Base-by-base conservation (phyloP, 2,113 vertebrate genomes). In the Lophotis ruficrista region DNA sequence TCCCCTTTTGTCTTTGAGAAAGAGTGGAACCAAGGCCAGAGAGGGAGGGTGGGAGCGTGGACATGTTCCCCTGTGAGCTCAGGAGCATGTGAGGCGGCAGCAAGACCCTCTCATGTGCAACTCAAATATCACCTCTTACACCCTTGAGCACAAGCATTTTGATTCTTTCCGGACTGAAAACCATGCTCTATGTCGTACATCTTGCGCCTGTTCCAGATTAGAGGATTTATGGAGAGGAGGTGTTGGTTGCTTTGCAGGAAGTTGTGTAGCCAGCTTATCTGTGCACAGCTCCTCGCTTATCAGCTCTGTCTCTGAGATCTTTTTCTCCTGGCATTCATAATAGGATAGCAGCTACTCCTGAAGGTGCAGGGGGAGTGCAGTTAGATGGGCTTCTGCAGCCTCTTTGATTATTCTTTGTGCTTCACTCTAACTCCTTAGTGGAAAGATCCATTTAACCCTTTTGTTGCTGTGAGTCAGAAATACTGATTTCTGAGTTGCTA, bases 231-330 rank as follows among this genome's bases (percentile, higher is more conserved):
- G 66, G 77, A 69, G 91, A 51, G 21, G 47, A 31, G 10, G 38
- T 37, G 65, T 43, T 83, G 62, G 84, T 80, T 79, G n/a, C 92
- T 90, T 84, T 92, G 86, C 45, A 90, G 62, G 66, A 95, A 95
- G 54, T 11, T 0, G 1, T 93, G 96, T 45, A 93, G 91, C 56
- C 75, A 35, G n/a, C 18, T 89, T 83, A 58, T 93, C 69, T 92
- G 35, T 51, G 54, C 14, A 6, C 68, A 75, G 21, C 41, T 94
- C 76, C 35, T 37, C 57, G 9, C 33, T 96, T 90, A 65, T 64
- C 91, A 94, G 28, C 78, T 93, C 83, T 77, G 43, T 70, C 83
- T 90, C 79, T 1, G 12, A 81, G 38, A 72, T 45, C 6, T 58
- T 69, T 81, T 79, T 58, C 47, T 51, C 48, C 43, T 15, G 62